Evolutionary conservation across 2,888 invertebrate species (phyloP), one percentile per base, ranked within the genome.

Genomic region (Temnothorax ravouxi): DNA sequence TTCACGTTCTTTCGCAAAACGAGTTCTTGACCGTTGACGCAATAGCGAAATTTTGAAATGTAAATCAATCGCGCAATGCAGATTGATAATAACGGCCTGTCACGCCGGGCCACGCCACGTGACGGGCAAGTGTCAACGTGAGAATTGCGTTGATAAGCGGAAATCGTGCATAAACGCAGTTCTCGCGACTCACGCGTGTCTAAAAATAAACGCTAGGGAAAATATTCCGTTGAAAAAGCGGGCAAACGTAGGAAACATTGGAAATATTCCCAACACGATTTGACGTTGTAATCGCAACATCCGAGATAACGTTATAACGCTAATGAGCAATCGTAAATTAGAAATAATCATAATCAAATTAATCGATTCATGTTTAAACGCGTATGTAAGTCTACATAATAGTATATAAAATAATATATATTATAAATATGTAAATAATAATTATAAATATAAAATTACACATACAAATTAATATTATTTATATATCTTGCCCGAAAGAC

Each of bases 41-140:
- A 62, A 21, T 15, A 59, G 9, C 4, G n/a, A 75, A 29, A 21
- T 15, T 47, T 29, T 74, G 1, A n/a, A 56, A 56, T 59, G 1
- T 15, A 9, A 9, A 21, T 47, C 18, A 44, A 29, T 29, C 29
- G 9, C 21, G 54, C 11, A 52, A 25, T n/a, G n/a, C 38, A 50
- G 13, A 2, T 61, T n/a, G 11, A 50, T 25, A 72, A 50, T 47
- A 59, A 34, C n/a, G 29, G 18, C 83, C 38, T 52, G 52, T 54
- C 54, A 38, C 9, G 47, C 25, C 25, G 25, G 25, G 25, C 41
- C 18, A 38, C 18, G 25, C 41, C 18, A 38, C 18, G 79, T 83
- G 66, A 62, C 56, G 15, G 11, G 4, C 38, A 2, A 6, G 1
- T 62, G 15, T 47, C 25, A 52, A 76, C 18, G 38, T 76, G 25